phyloP scores from a whole-genome alignment of 2,113 vertebrate genomes.

The Cavia aperea region DNA sequence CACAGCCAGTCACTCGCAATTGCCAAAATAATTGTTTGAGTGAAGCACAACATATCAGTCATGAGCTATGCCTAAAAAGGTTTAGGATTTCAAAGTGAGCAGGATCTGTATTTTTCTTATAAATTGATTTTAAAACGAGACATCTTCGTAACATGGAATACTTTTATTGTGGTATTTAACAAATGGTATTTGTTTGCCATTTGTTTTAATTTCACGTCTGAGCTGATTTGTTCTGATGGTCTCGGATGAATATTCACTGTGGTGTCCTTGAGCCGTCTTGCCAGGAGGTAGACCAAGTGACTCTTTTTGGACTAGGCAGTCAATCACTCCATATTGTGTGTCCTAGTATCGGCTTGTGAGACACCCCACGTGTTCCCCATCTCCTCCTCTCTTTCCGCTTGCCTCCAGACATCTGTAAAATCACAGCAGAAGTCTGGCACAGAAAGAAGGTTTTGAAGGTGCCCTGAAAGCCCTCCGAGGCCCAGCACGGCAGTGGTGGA shows the following conservation, averaged over 20 bases:
- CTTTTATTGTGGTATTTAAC: not conserved
- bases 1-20: conserved; percentile 4
- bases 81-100: not conserved
- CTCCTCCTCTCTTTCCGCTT: not conserved
- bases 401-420: not conserved
- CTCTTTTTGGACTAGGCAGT: not conserved
- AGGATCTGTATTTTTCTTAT: not conserved
- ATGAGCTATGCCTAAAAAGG: conserved; percentile 17
- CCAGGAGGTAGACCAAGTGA: not conserved
- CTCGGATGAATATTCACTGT: not conserved
- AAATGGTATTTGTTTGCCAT: not conserved
- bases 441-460: not conserved
- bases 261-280: not conserved
- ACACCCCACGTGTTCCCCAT: not conserved
- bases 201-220: conserved; percentile 24
- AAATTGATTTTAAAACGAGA: not conserved
- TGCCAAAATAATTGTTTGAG: conserved; percentile 32
- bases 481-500: not conserved
- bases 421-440: not conserved
- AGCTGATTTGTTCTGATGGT: conserved; percentile 6
- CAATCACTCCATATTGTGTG: not conserved
- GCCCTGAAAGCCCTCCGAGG: not conserved
- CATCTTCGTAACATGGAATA: not conserved
- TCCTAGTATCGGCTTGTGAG: not conserved
- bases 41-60: not conserved